Base-by-base conservation (phyloP, 1,140 invertebrate species). In the Mactra quadrangularis region DNA sequence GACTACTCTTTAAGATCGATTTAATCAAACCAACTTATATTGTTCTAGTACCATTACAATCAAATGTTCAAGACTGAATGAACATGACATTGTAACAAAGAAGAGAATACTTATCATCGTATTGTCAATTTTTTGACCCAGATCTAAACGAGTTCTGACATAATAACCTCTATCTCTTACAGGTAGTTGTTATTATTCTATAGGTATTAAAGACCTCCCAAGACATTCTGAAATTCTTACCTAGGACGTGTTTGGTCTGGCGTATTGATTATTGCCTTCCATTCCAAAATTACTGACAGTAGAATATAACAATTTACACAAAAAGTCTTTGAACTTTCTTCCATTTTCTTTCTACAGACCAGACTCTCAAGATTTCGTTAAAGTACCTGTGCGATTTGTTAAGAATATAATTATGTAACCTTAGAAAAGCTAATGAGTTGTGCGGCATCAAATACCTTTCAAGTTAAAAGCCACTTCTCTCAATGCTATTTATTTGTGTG, bases 301-400 rank as follows among this genome's bases (percentile, higher is more conserved):
- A 31, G 38, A 31, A 52, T 68, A 60, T 60, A 66, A 71, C 64
- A 81, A 66, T 81, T 81, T 81, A 81, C 66, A 71, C 60, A 70
- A 81, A 19, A 59, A 41, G 52, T 45, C 77, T 81, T 81, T 81
- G 77, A 81, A 81, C 77, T 81, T 71, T n/a, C 53, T 35, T 55
- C 53, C 72, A 31, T 15, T 68, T 25, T 38, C 47, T 45, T 41
- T 50, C 45, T 27, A 50, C 38, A 68, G 64, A 50, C 6, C 38
- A 41, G 35, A 52, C 41, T 45, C 15, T 68, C n/a, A n/a, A 68
- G 11, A 25, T 68, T 68, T 68, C 52, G 38, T 47, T 45, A 68
- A 25, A 47, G 45, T 68, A 68, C 35, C 27, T 68, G 64, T 50
- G 64, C 27, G 19, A 68, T 68, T 68, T 68, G 45, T 68, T 68